Percentiles rank a stretch among this genome's conserved stretches.
Conservation (phyloP, 1,140 invertebrate species). For the Drosophila neocordata region DNA sequence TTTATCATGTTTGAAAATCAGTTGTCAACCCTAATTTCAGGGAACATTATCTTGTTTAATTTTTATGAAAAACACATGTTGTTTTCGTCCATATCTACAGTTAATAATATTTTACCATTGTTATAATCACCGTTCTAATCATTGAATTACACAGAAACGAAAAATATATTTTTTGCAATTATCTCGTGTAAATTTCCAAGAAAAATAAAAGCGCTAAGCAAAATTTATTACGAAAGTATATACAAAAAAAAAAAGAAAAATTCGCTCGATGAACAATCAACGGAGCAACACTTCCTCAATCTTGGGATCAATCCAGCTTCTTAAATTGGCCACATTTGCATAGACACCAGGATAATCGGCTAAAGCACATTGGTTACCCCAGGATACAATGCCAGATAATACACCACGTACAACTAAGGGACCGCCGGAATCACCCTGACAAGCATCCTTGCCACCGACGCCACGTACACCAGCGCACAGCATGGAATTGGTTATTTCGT, state of each 20-base stretch:
- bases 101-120: too few relatives aligned
- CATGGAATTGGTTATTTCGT: slow-evolving; percentile 83
- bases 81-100: too few relatives aligned
- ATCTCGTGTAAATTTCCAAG: neutral
- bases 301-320: slow-evolving; percentile 76
- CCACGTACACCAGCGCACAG: slow-evolving; percentile 84
- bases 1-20: too few relatives aligned
- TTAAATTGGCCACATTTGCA: slow-evolving; percentile 85
- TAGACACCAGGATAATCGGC: slow-evolving; percentile 87
- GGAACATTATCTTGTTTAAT: too few relatives aligned
- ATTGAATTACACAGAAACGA: neutral
- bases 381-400: slow-evolving; percentile 86
- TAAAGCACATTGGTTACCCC: slow-evolving; percentile 87
- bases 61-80: too few relatives aligned
- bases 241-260: neutral
- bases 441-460: slow-evolving; percentile 83
- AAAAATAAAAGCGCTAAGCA: neutral
- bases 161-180: neutral
- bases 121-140: neutral
- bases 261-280: neutral
- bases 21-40: too few relatives aligned
- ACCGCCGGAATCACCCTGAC: slow-evolving; percentile 83
- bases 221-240: slow-evolving; percentile 38
- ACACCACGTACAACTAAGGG: slow-evolving; percentile 75
- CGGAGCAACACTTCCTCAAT: neutral